Base-by-base conservation (phyloP, 2,888 invertebrate species). In the Tenodera sinensis region DNA sequence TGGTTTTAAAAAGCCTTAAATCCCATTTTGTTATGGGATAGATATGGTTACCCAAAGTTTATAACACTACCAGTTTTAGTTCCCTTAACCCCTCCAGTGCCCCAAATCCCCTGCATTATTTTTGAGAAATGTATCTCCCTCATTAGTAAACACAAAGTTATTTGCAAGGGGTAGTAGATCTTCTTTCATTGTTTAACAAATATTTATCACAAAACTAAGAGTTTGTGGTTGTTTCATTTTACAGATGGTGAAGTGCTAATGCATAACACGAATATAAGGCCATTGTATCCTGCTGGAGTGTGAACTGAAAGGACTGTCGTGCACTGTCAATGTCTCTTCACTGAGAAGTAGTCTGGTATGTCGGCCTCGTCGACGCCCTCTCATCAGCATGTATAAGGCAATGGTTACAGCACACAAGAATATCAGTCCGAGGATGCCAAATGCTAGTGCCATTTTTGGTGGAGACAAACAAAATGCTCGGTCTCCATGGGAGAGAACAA, bases 371-470 rank as follows among this genome's bases (percentile, higher is more conserved):
- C 95, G 93, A 92, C 96, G 94, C 15, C 96, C 95, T 92, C 95
- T 94, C 91, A 96, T 93, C 88, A 97, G 92, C 4, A 96, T 96
- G 82, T 95, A 95, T 89, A 96, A 95, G 4, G 96, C 96, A 20
- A 96, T 95, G 4, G 96, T 94, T 14, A 97, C 95, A 12, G 97
- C 97, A 89, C 95, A 94, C 0, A 97, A 93, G 92, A 97, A 96
- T 90, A 97, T 95, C 9, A 96, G 93, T 8, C 97, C 96, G 91
- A 97, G 93, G 0, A 96, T 93, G 92, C 96, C 96, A 92, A 97
- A 97, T 0, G 96, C 95, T 87, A 97, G 94, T 20, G 97, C 96
- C 95, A 97, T 95, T 93, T 96, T 96, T 12, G 96, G 96, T 27
- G 96, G 96, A 15, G 97, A 97, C 90, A 97, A 94, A 92, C 97